Base-by-base conservation (phyloP, 2,797 vertebrate species). In the Acanthurus leucopareius region DNA sequence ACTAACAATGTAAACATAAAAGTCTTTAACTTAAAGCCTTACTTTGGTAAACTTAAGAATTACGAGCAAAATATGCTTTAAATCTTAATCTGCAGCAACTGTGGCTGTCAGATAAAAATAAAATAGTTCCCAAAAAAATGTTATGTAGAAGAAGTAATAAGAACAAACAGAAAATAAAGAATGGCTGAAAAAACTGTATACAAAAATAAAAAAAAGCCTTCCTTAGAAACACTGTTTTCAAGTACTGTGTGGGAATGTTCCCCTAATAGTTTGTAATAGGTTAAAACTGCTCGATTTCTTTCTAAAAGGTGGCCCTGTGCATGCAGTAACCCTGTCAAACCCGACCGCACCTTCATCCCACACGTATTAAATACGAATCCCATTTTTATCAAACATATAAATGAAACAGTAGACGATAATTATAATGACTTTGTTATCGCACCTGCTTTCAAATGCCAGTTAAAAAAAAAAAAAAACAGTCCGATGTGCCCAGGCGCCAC, bases 371-470 rank as follows among this genome's bases (percentile, higher is more conserved):
- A 35, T 35, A 35, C 32, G 32, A 35, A 35, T 7, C 32, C 32
- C 32, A 35, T 75, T 48, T 10, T 19, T 44, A 62, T 40, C 45
- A 62, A 61, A 71, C 8, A 47, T 20, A 56, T 48, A 44, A 61
- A 20, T 65, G 9, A 52, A 75, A 47, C 49, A 62, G 57, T 51
- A 40, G 47, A 73, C 49, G 25, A 42, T 8, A 69, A 69, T 25
- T 22, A 42, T n/a, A 45, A 38, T 16, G 22, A 20, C 45, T 67
- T 56, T 32, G 47, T 64, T 42, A 15, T 64, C 66, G 48, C 86
- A 86, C 80, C 84, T 93, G 94, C 82, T 63, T 74, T 87, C 85
- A 87, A 86, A 84, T 69, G 77, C 70, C 81, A 72, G 79, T 61
- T 17, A 1, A 25, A 28, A 10, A 5, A 32, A 1, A 25, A 28